phyloP scores from a whole-genome alignment of 2,113 vertebrate genomes.

The Pelecanus crispus region DNA sequence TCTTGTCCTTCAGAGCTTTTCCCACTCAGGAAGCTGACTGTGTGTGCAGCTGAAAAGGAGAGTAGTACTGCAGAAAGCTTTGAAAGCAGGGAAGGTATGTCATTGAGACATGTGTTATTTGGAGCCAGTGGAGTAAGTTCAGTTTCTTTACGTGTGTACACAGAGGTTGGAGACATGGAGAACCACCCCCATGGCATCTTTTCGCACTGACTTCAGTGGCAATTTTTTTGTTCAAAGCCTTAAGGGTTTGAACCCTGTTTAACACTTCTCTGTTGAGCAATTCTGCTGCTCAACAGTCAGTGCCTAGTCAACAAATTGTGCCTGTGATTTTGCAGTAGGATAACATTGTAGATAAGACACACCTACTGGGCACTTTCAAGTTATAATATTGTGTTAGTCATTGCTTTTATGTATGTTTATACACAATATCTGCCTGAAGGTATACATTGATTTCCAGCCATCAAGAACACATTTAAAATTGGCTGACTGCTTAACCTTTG shows the following conservation, averaged over 20 bases:
- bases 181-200: not conserved
- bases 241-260: conserved; percentile 6
- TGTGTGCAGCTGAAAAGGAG: not conserved
- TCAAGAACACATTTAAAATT: conserved; percentile 11
- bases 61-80: not conserved
- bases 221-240: not conserved
- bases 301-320: conserved; percentile 47
- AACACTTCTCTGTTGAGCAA: conserved; percentile 28
- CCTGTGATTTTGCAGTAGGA: conserved; percentile 35
- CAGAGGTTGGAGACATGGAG: not conserved
- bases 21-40: not conserved
- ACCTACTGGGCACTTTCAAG: conserved; percentile 61
- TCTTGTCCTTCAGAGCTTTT: not conserved
- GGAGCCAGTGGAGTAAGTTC: not conserved
- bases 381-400: conserved; percentile 51
- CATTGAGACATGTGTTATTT: not conserved
- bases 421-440: not conserved
- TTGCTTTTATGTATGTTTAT: conserved; percentile 50
- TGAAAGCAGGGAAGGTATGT: not conserved
- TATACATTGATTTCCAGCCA: conserved; percentile 36
- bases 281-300: not conserved
- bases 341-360: conserved; percentile 59
- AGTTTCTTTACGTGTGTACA: not conserved
- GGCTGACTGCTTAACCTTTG: conserved; percentile 40
- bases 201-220: not conserved